phyloP scores from a whole-genome alignment of 35 echinoderm and acorn worm genomes.

The Diadema setosum region DNA sequence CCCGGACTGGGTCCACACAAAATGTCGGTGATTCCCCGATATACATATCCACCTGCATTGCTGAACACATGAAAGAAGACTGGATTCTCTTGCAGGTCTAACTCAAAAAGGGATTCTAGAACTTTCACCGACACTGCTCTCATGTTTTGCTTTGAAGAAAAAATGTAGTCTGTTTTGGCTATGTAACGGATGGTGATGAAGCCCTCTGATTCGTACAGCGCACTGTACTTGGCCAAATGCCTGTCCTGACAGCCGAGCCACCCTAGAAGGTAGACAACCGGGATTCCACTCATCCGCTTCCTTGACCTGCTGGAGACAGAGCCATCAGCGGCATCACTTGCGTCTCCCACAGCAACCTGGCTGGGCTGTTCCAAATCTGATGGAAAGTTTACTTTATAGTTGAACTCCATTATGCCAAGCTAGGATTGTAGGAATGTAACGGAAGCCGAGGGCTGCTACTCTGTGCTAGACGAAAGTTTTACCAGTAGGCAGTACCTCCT shows the following conservation, averaged over 20 bases:
- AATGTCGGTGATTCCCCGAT: constrained; percentile 63
- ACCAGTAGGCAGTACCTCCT: no score
- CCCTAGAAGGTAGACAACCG: constrained; percentile 78
- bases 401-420: constrained; percentile 36
- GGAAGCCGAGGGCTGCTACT: no score
- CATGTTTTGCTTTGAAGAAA: constrained; percentile 13
- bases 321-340: neutral
- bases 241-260: constrained; percentile 89
- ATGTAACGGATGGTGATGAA: constrained; percentile 87
- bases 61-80: constrained; percentile 94
- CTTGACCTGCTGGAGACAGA: neutral
- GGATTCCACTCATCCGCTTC: constrained; percentile 16
- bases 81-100: constrained; percentile 81
- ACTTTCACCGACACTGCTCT: constrained; percentile 52
- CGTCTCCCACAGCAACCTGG: neutral
- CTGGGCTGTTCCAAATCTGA: constrained; percentile 27
- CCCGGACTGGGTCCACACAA: constrained; percentile 27
- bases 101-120: constrained; percentile 77
- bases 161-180: constrained; percentile 18
- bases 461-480: no score
- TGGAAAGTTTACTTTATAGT: constrained; percentile 90
- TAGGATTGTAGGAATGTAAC: neutral
- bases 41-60: constrained; percentile 77
- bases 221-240: constrained; percentile 85
- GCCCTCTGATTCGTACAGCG: constrained; percentile 89